phyloP scores from a whole-genome alignment of 2,888 invertebrate genomes.

The Tribolium freemani region DNA sequence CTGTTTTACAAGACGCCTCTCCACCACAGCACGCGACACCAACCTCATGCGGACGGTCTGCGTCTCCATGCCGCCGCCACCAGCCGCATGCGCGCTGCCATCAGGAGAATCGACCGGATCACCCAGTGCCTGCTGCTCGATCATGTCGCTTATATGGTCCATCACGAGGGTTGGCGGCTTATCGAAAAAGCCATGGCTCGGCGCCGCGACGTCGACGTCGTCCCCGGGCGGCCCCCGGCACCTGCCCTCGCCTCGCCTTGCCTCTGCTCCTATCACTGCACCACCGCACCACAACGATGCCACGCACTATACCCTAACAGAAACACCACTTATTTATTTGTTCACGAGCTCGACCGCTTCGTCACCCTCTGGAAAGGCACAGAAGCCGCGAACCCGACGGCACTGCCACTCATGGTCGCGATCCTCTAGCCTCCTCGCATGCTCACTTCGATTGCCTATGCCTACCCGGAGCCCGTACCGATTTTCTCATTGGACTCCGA shows the following conservation, averaged over 20 bases:
- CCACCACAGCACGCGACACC: constrained; percentile 67
- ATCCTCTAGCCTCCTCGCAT: constrained; percentile 56
- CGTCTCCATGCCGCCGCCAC: constrained; percentile 65
- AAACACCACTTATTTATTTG: constrained; percentile 41
- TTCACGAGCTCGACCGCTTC: constrained; percentile 61
- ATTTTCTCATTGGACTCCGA: constrained; percentile 61
- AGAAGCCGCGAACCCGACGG: constrained; percentile 49
- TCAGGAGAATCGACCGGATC: constrained; percentile 70
- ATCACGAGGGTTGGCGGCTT: constrained; percentile 64
- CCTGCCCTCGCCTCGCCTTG: constrained; percentile 4
- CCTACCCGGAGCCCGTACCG: constrained; percentile 56
- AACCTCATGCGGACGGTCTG: constrained; percentile 68
- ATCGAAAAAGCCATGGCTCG: constrained; percentile 43
- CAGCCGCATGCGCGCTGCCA: constrained; percentile 67
- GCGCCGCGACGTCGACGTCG: constrained; percentile 37
- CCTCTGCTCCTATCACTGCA: constrained; percentile 32
- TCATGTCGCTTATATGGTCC: constrained; percentile 75
- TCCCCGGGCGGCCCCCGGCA: constrained; percentile 2
- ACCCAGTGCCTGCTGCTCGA: constrained; percentile 72
- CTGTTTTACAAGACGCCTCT: constrained; percentile 67
- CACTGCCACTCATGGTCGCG: constrained; percentile 53
- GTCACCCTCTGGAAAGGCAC: constrained; percentile 45
- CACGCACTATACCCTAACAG: constrained; percentile 45
- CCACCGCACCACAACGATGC: constrained; percentile 48
- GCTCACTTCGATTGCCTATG: constrained; percentile 56